A percentile compares a stretch with the other conserved stretches of the same genome.
Conservation (phyloP, 2,888 invertebrate species). For the Ectemnius cavifrons region DNA sequence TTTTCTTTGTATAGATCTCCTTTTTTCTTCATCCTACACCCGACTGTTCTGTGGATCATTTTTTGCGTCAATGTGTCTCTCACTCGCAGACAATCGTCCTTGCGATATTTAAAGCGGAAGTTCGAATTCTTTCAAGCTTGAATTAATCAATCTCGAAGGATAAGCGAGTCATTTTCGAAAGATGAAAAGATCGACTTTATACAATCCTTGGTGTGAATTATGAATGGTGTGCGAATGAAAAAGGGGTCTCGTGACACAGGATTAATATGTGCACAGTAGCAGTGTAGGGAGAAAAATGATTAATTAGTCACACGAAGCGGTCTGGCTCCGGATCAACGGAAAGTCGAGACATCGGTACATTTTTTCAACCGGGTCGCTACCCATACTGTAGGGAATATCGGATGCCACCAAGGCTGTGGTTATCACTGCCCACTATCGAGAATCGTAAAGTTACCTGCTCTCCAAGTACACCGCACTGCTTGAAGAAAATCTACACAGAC, state of each 20-base stretch:
- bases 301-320: neutral
- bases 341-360: neutral
- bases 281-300: neutral
- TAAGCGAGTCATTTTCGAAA: neutral
- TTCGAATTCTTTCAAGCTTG: neutral
- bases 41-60: neutral
- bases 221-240: neutral
- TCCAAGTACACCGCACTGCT: conserved; percentile 7
- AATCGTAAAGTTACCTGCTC: conserved; percentile 24
- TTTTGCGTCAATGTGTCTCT: neutral
- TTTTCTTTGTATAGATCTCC: conserved; percentile 4
- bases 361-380: conserved; percentile 5
- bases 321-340: neutral
- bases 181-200: neutral
- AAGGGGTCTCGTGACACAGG: neutral
- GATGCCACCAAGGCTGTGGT: conserved; percentile 51
- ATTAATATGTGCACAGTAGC: neutral
- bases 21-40: neutral
- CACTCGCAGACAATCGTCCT: too few relatives aligned
- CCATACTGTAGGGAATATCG: conserved; percentile 33
- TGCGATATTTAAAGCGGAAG: neutral
- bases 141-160: neutral
- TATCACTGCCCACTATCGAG: conserved; percentile 50
- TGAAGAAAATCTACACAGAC: neutral
- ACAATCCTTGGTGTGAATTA: too few relatives aligned